Conservation (phyloP, 2,797 vertebrate species). For the Phoxinus dragarum region DNA sequence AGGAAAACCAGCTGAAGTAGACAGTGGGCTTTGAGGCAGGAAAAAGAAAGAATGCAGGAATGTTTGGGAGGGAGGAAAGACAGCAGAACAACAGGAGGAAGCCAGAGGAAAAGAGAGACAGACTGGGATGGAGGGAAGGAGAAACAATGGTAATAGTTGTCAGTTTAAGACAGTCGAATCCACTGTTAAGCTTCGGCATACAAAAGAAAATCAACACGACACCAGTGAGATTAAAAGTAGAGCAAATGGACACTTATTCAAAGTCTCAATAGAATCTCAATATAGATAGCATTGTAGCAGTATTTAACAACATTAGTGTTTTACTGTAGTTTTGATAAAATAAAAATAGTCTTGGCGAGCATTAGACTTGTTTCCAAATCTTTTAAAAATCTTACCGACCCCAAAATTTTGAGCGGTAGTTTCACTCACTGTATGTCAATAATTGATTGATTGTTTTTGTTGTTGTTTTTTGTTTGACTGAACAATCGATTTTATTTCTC, state of each 20-base stretch:
- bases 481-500: neutral
- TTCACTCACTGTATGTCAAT: neutral
- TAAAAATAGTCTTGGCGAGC: neutral
- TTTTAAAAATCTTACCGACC: neutral
- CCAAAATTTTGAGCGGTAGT: neutral
- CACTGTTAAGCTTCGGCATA: neutral
- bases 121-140: constrained; percentile 4
- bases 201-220: neutral
- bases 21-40: constrained; percentile 30
- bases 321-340: neutral
- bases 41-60: constrained; percentile 53
- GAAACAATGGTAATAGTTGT: constrained; percentile 9
- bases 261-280: neutral
- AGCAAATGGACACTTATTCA: neutral
- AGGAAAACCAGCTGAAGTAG: constrained; percentile 20
- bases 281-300: neutral
- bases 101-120: neutral
- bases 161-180: constrained; percentile 12
- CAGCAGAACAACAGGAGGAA: constrained; percentile 36
- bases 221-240: neutral
- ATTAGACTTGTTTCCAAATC: neutral
- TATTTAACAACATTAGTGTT: neutral
- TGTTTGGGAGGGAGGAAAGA: constrained; percentile 37
- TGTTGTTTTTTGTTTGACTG: too few species aligned
- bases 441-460: neutral